Evolutionary conservation across 2,888 invertebrate species (phyloP).

Genomic region (Xylota segnis): DNA sequence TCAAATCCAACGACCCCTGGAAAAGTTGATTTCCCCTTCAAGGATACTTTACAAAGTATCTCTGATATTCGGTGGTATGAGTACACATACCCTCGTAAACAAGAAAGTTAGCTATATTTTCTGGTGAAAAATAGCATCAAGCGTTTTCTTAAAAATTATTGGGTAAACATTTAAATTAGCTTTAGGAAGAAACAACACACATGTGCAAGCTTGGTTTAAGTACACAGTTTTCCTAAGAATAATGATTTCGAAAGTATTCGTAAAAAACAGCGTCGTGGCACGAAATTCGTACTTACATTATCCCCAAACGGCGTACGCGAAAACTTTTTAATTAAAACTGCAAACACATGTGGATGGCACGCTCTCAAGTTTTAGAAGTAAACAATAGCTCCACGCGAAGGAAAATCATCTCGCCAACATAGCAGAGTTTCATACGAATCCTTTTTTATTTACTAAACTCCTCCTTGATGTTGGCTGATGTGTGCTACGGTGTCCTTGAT

Average conservation of each 20-base stretch:
- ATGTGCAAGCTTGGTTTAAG: not conserved
- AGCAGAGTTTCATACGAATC: not conserved
- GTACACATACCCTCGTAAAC: not conserved
- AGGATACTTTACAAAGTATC: conserved; percentile 15
- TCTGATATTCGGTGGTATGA: conserved; percentile 1
- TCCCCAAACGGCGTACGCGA: conserved; percentile 9
- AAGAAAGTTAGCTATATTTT: conserved; percentile 1
- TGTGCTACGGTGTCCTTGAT: no score
- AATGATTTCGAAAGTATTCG: not conserved
- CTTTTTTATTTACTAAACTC: not conserved
- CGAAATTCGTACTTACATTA: conserved; percentile 1
- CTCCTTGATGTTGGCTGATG: not conserved
- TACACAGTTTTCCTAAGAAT: conserved; percentile 1
- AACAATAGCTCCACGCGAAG: conserved; percentile 7
- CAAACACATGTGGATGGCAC: conserved; percentile 46
- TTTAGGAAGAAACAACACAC: not conserved
- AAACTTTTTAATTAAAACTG: conserved; percentile 61
- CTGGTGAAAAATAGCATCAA: not conserved
- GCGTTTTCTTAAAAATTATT: not conserved
- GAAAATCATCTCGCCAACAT: not conserved
- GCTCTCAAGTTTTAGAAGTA: conserved; percentile 23
- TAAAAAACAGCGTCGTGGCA: not conserved
- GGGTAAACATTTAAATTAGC: conserved; percentile 5
- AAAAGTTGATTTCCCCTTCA: conserved; percentile 7
- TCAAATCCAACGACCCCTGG: not conserved